Evolutionary conservation across 2,888 invertebrate genomes (phyloP).

Genomic region (Lapara coniferarum): DNA sequence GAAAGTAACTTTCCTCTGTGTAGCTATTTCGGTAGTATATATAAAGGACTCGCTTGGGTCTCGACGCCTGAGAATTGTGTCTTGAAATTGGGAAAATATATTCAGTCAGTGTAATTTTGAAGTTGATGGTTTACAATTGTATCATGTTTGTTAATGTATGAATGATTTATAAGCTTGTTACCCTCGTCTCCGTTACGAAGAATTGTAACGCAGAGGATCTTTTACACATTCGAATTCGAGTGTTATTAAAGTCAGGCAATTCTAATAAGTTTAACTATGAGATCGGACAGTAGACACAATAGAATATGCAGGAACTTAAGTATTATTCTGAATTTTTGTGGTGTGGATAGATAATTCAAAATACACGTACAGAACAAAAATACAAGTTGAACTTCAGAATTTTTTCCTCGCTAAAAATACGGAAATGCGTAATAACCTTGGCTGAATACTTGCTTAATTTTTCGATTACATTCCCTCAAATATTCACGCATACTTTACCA

Average conservation of each 20-base stretch:
- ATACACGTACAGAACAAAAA: not conserved
- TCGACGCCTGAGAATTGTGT: not conserved
- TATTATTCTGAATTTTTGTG: too few species aligned
- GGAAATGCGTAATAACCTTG: too few species aligned
- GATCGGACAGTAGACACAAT: too few species aligned
- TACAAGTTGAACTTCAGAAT: too few species aligned
- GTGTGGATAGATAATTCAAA: too few species aligned
- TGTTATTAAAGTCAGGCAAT: too few species aligned
- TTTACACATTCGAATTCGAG: too few species aligned
- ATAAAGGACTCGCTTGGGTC: not conserved
- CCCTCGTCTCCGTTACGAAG: not conserved
- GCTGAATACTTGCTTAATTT: not conserved
- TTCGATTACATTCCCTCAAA: not conserved
- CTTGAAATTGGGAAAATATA: not conserved
- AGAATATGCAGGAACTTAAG: too few species aligned
- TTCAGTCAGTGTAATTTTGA: constrained; percentile 5
- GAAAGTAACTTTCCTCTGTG: constrained; percentile 28
- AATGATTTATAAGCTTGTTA: not conserved
- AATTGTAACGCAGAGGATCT: too few species aligned
- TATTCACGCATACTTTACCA: not conserved
- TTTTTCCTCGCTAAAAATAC: too few species aligned
- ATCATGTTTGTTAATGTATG: not conserved
- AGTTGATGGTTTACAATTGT: not conserved
- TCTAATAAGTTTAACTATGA: not conserved
- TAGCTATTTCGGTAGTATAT: constrained; percentile 23